Conservation (phyloP, 1,140 invertebrate species). For the Alviniconcha marisindica region DNA sequence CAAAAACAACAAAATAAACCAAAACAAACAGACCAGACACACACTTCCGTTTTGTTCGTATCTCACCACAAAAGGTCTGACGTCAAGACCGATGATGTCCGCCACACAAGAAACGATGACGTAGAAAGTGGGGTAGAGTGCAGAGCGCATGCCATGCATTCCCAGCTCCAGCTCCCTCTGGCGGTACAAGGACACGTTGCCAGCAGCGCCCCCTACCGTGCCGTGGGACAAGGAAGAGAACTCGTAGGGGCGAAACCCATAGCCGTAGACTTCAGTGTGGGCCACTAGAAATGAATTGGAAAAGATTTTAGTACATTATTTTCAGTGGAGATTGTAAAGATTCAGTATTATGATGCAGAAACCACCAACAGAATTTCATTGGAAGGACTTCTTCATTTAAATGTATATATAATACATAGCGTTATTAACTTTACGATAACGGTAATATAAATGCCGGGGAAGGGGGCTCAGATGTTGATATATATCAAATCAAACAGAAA, state of each 20-base stretch:
- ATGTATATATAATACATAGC: background rate
- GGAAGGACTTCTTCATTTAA: background rate
- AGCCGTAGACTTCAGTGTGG: constrained; percentile 60
- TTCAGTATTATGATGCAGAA: no score
- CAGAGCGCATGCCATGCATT: constrained; percentile 61
- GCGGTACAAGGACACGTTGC: constrained; percentile 47
- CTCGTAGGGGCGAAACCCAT: constrained; percentile 67
- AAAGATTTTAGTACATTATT: no score
- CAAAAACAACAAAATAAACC: no score
- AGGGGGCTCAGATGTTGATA: background rate
- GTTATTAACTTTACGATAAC: background rate
- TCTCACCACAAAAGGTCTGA: constrained; percentile 58
- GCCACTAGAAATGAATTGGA: constrained; percentile 56
- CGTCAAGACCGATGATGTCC: constrained; percentile 35
- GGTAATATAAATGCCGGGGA: background rate
- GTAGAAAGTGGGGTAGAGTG: constrained; percentile 57
- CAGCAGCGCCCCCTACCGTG: constrained; percentile 1
- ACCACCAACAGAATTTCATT: no score
- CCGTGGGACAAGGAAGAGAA: constrained; percentile 55
- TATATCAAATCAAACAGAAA: background rate
- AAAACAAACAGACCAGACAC: no score
- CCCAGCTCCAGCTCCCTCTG: constrained; percentile 51
- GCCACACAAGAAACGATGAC: constrained; percentile 46
- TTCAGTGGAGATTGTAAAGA: no score
- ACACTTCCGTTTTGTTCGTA: no score